phyloP scores from a whole-genome alignment of 2,888 invertebrate species.

The Sinotaia quadrata region DNA sequence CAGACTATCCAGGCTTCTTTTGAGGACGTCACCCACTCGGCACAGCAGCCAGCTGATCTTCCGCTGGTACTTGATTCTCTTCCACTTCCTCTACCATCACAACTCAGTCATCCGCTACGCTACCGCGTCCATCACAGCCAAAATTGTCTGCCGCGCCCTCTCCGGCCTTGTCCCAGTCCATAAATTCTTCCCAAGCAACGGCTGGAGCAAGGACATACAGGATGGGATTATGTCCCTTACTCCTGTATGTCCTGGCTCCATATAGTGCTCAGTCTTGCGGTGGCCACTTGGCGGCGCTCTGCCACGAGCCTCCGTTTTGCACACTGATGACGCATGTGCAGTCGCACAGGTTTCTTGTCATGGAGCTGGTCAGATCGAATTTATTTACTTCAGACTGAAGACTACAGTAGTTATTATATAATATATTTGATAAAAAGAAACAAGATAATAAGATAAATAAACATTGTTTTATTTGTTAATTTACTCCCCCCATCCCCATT shows the following conservation, averaged over 20 bases:
- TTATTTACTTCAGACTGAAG: too few relatives aligned
- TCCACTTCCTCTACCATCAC: slow-evolving; percentile 1
- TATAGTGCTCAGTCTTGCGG: background rate
- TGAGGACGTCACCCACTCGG: slow-evolving; percentile 16
- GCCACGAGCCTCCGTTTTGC: background rate
- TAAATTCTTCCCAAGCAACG: too few relatives aligned
- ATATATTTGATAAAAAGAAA: too few relatives aligned
- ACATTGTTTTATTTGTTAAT: too few relatives aligned
- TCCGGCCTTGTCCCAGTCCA: too few relatives aligned
- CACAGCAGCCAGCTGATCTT: slow-evolving; percentile 12
- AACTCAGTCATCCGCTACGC: too few relatives aligned
- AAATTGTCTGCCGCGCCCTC: too few relatives aligned
- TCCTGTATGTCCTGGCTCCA: background rate
- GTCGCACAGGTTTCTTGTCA: slow-evolving; percentile 5
- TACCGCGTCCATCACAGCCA: too few relatives aligned
- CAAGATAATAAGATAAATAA: too few relatives aligned
- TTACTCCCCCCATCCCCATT: too few relatives aligned
- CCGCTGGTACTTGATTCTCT: slow-evolving; percentile 16
- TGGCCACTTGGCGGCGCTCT: slow-evolving; percentile 11
- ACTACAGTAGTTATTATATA: too few relatives aligned
- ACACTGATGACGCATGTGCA: slow-evolving; percentile 7
- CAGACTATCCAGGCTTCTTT: slow-evolving; percentile 41
- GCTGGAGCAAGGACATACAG: background rate
- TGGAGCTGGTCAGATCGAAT: too few relatives aligned
- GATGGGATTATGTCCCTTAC: background rate